These are phyloP conservation scores for Zosterops japonicus DNA, from an alignment of 2,113 vertebrate species.

Conservation along the genomic window DNA sequence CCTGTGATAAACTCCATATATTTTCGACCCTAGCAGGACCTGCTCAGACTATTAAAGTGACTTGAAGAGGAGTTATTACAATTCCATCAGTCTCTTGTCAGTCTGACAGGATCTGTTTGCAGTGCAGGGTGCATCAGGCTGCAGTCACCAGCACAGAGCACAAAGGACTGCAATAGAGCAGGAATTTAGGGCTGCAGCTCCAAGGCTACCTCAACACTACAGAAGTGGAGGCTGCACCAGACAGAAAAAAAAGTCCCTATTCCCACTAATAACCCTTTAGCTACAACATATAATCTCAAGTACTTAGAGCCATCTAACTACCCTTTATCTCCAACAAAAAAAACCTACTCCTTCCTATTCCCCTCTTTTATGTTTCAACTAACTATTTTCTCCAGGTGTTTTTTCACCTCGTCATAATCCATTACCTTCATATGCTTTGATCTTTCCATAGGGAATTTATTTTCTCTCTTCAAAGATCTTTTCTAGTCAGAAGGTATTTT, in stretches of 20 bases:
- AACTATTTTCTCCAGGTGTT: slow-evolving; percentile 9
- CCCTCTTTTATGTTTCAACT: background rate
- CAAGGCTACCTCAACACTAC: background rate
- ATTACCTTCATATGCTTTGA: slow-evolving; percentile 20
- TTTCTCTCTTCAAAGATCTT: slow-evolving; percentile 9
- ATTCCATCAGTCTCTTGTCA: background rate
- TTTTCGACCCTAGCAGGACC: background rate
- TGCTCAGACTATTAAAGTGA: background rate
- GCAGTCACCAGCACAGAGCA: background rate
- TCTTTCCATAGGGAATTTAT: background rate
- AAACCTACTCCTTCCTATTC: background rate
- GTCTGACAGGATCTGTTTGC: background rate
- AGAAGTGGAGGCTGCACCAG: background rate
- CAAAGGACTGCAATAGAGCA: background rate
- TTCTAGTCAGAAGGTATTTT: background rate
- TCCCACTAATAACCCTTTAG: background rate
- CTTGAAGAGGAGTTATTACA: background rate
- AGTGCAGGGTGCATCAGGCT: background rate
- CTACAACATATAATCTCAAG: background rate
- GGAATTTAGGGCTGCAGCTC: background rate
- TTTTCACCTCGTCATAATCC: background rate
- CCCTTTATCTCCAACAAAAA: background rate
- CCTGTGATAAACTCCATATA: background rate
- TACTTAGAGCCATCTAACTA: background rate
- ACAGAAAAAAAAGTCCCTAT: background rate